Percentiles rank a stretch among this genome's conserved stretches.
These are phyloP conservation scores for Vespertilio murinus DNA, from an alignment of 2,797 vertebrate species.

Conservation along the genomic window DNA sequence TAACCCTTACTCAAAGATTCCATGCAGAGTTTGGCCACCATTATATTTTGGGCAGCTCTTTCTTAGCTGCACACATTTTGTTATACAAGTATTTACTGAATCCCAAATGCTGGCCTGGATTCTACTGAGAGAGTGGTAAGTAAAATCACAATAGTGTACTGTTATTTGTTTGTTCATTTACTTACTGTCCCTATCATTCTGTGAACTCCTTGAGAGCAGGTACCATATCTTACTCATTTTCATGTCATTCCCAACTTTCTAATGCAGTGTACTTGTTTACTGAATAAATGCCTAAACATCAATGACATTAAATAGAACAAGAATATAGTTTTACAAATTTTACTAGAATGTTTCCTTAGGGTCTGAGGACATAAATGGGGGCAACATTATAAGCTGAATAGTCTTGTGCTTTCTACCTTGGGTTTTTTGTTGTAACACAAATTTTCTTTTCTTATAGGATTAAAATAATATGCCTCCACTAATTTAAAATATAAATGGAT, in stretches of 20 bases:
- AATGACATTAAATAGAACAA: conserved; percentile 32
- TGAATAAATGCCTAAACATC: conserved; percentile 31
- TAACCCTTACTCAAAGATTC: neutral
- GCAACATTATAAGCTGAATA: conserved; percentile 53
- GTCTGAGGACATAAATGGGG: neutral
- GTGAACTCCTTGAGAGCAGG: neutral
- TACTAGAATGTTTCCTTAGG: conserved; percentile 38
- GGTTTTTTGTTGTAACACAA: neutral
- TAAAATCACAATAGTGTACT: neutral
- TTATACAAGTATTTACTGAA: neutral
- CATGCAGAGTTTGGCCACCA: neutral
- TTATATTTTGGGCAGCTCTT: neutral
- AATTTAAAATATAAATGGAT: conserved; percentile 1
- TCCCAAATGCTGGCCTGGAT: neutral
- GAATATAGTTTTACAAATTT: conserved; percentile 46
- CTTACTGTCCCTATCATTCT: neutral
- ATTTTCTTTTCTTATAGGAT: neutral
- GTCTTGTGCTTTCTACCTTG: neutral
- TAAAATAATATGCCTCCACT: neutral
- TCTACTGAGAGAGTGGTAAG: neutral
- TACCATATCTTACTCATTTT: neutral
- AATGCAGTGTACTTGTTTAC: neutral
- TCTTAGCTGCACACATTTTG: neutral
- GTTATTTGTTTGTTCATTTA: neutral
- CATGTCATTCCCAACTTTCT: neutral